These are phyloP conservation scores for Scaptomyza parva DNA, from an alignment of 2,888 invertebrate genomes.

Conservation along the genomic window DNA sequence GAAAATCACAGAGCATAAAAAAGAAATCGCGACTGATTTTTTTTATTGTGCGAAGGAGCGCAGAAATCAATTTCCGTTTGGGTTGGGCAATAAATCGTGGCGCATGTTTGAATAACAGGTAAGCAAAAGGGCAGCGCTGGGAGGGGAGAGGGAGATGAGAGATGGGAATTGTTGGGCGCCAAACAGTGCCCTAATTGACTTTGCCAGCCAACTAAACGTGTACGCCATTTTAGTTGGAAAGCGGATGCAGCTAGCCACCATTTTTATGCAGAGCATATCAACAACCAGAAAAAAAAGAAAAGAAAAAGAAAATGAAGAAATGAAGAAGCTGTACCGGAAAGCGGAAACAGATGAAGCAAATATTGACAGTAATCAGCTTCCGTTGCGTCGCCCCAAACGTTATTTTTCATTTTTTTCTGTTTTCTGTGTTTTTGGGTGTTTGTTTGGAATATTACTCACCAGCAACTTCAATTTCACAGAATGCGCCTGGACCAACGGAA, in stretches of 20 bases:
- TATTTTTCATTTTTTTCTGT: slow-evolving; percentile 7
- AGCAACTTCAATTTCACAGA: slow-evolving; percentile 89
- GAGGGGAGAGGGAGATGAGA: not conserved
- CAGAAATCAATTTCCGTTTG: slow-evolving; percentile 79
- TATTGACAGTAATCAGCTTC: slow-evolving; percentile 82
- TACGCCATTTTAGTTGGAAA: slow-evolving; percentile 55
- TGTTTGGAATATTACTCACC: slow-evolving; percentile 85
- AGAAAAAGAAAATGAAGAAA: not conserved
- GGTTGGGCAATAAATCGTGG: slow-evolving; percentile 63
- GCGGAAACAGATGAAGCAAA: slow-evolving; percentile 76
- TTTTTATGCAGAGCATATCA: slow-evolving; percentile 48
- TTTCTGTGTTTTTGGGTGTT: not conserved
- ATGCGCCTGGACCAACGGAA: slow-evolving; percentile 89
- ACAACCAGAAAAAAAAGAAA: not conserved
- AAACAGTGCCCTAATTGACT: slow-evolving; percentile 74
- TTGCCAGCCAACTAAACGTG: slow-evolving; percentile 36
- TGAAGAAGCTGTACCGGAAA: slow-evolving; percentile 36
- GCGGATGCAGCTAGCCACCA: slow-evolving; percentile 54
- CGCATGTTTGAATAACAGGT: slow-evolving; percentile 61
- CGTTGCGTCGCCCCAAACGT: slow-evolving; percentile 36
- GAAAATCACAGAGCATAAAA: slow-evolving; percentile 47
- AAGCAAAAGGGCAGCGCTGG: slow-evolving; percentile 22
- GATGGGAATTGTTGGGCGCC: slow-evolving; percentile 49
- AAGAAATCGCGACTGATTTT: slow-evolving; percentile 35
- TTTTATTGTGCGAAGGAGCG: slow-evolving; percentile 35